Percentiles rank a stretch among this genome's conserved stretches.
Evolutionary conservation across 2,888 invertebrate species (phyloP).

Genomic region (Erebia palarica): DNA sequence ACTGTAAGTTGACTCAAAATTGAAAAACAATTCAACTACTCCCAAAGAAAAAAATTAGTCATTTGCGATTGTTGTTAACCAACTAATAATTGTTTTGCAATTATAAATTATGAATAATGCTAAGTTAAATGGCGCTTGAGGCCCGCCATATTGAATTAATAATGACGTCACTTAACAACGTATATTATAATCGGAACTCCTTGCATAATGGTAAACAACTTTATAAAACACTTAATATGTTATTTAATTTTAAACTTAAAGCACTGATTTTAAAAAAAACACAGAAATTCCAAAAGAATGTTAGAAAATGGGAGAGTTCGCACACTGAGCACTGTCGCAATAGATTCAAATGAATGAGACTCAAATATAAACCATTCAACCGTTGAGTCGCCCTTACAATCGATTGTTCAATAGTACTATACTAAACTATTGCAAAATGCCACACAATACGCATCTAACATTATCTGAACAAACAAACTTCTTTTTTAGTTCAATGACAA

Average conservation of each 20-base stretch:
- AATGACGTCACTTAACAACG: conserved; percentile 28
- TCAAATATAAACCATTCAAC: conserved; percentile 30
- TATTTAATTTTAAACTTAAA: background rate
- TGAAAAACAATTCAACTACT: background rate
- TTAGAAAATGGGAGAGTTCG: conserved; percentile 18
- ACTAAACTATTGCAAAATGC: conserved; percentile 25
- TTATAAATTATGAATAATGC: conserved; percentile 4
- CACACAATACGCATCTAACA: conserved; percentile 13
- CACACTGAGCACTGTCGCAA: conserved; percentile 21
- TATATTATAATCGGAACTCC: conserved; percentile 21
- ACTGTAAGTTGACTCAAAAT: conserved; percentile 12
- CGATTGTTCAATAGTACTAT: conserved; percentile 11
- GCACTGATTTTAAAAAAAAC: background rate
- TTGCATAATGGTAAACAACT: conserved; percentile 16
- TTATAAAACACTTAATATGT: background rate
- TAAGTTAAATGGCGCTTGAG: conserved; percentile 26
- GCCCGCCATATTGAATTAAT: conserved; percentile 29
- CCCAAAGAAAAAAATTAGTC: background rate
- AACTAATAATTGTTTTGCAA: conserved; percentile 12
- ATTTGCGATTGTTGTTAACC: background rate
- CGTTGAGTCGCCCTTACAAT: conserved; percentile 23
- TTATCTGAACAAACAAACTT: background rate
- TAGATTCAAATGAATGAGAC: conserved; percentile 25
- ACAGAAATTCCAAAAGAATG: conserved; percentile 8
- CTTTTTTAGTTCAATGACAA: background rate